Evolutionary conservation across 2,113 vertebrate species (phyloP).

Genomic region (human (Homo sapiens)): DNA sequence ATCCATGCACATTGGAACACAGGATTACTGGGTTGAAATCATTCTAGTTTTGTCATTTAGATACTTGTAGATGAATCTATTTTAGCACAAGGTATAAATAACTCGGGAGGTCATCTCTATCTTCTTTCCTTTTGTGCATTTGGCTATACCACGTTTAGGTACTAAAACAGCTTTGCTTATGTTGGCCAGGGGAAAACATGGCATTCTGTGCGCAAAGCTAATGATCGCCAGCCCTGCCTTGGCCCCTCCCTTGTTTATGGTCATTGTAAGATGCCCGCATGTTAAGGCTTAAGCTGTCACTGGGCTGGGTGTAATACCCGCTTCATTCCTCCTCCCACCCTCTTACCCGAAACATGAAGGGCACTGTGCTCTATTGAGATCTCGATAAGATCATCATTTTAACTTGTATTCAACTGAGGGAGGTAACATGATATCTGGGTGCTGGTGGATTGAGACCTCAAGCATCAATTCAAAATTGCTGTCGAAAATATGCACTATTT

Average conservation of each 20-base stretch:
- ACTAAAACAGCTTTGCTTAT: background rate
- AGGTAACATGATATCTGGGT: background rate
- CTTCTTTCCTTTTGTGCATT: too few relatives aligned
- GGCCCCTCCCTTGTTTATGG: fast-evolving
- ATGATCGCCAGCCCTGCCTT: too few relatives aligned
- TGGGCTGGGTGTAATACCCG: fast-evolving
- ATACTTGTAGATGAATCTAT: fast-evolving
- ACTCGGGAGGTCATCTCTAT: background rate
- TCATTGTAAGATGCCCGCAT: background rate
- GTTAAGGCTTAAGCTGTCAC: too few relatives aligned
- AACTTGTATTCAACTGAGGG: background rate
- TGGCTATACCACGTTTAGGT: background rate
- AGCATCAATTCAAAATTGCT: background rate
- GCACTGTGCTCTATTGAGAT: background rate
- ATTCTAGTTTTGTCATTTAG: background rate
- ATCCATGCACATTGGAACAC: fast-evolving
- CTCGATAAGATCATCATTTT: background rate
- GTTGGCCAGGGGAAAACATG: too few relatives aligned
- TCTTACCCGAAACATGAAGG: background rate
- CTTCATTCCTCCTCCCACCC: fast-evolving
- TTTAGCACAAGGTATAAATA: background rate
- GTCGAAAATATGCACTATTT: background rate
- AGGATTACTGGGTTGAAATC: background rate
- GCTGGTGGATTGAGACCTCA: too few relatives aligned
- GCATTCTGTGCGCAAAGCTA: too few relatives aligned